phyloP scores from a whole-genome alignment of 2,888 invertebrate species.

The Rhingia rostrata region DNA sequence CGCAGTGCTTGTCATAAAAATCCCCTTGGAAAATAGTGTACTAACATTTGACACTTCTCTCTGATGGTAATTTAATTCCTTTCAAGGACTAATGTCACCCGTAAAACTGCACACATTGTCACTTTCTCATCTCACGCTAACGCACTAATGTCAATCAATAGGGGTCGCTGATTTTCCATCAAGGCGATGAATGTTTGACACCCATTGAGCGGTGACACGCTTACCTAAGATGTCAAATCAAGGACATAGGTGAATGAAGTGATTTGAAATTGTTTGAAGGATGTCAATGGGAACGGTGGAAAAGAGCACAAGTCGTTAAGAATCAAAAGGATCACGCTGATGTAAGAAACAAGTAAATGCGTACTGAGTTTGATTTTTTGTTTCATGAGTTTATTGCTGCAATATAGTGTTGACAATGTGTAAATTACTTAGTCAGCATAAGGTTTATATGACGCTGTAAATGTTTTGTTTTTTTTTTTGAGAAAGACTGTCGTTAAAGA shows the following conservation, averaged over 20 bases:
- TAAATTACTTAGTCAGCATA: too few relatives aligned
- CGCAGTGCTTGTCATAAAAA: too few relatives aligned
- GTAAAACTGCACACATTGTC: constrained; percentile 35
- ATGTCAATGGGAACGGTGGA: background rate
- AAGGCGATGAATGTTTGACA: constrained; percentile 52
- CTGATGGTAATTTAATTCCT: constrained; percentile 16
- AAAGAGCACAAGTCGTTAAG: constrained; percentile 26
- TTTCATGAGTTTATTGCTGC: too few relatives aligned
- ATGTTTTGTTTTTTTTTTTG: too few relatives aligned
- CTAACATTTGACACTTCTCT: background rate
- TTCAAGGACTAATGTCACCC: constrained; percentile 62
- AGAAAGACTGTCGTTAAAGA: too few relatives aligned
- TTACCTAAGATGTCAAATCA: constrained; percentile 50
- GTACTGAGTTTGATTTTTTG: too few relatives aligned
- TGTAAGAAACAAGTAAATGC: background rate
- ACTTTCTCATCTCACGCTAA: constrained; percentile 57
- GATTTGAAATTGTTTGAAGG: background rate
- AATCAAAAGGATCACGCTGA: constrained; percentile 24
- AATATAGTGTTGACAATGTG: too few relatives aligned
- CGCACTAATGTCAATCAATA: constrained; percentile 68
- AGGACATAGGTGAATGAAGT: constrained; percentile 42
- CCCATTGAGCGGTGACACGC: constrained; percentile 61
- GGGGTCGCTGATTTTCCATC: constrained; percentile 42
- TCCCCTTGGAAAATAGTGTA: background rate
- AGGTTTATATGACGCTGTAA: too few relatives aligned